These are phyloP conservation scores for Gymnodraco acuticeps DNA, from an alignment of 2,797 vertebrate species.

Conservation along the genomic window DNA sequence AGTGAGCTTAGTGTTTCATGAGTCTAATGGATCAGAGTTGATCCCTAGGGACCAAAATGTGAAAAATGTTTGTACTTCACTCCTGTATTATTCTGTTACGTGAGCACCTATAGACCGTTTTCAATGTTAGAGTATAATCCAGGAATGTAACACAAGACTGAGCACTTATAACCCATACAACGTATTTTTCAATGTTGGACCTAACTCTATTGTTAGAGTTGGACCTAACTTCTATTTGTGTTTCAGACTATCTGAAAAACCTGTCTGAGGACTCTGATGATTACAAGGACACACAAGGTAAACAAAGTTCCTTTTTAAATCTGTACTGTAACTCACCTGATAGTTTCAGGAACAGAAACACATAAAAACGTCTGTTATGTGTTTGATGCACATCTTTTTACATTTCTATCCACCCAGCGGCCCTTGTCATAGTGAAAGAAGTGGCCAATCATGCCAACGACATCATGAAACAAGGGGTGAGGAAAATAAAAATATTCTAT, in stretches of 20 bases:
- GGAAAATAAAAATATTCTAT: conserved; percentile 45
- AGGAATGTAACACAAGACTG: conserved; percentile 45
- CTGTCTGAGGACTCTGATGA: conserved; percentile 90
- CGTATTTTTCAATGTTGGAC: not conserved
- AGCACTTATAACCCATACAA: conserved; percentile 22
- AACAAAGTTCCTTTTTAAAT: conserved; percentile 19
- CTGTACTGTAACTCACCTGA: not conserved
- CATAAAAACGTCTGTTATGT: too few relatives aligned
- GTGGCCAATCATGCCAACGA: conserved; percentile 98
- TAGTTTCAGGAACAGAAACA: not conserved
- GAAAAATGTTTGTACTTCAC: conserved; percentile 62
- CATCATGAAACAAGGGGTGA: conserved; percentile 97
- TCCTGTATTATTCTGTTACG: conserved; percentile 61
- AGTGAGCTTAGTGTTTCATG: conserved; percentile 53
- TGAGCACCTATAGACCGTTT: conserved; percentile 60
- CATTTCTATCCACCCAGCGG: conserved; percentile 83
- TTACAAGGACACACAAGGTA: conserved; percentile 95
- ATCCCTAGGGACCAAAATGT: conserved; percentile 46
- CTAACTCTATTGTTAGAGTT: not conserved
- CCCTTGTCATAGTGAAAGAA: conserved; percentile 93
- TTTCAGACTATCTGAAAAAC: conserved; percentile 95
- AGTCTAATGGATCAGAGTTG: conserved; percentile 42
- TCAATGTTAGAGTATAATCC: conserved; percentile 44
- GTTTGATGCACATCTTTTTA: not conserved
- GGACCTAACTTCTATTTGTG: conserved; percentile 7